phyloP scores from a whole-genome alignment of 2,888 invertebrate species.

The Zele albiditarsus region DNA sequence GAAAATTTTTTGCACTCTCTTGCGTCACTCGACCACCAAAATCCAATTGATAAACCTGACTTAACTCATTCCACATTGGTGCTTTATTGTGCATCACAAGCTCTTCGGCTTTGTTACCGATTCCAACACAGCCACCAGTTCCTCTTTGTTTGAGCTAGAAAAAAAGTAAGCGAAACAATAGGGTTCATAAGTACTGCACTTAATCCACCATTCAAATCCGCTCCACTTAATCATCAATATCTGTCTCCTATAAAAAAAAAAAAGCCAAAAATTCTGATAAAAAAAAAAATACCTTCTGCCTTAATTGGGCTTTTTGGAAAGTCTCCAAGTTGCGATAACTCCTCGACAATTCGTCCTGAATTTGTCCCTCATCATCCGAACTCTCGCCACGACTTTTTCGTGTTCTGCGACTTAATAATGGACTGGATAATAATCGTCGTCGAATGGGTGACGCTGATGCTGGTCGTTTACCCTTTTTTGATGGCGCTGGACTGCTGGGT shows the following conservation, averaged over 20 bases:
- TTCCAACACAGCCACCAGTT: constrained; percentile 47
- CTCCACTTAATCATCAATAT: background rate
- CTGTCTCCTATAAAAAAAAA: background rate
- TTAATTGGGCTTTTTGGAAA: constrained; percentile 92
- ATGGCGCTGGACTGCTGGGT: constrained; percentile 83
- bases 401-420: constrained; percentile 83
- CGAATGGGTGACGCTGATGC: constrained; percentile 87
- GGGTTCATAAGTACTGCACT: background rate
- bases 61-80: constrained; percentile 99
- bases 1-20: constrained; percentile 99
- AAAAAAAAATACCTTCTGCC: constrained; percentile 83
- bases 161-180: constrained; percentile 39
- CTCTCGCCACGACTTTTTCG: constrained; percentile 87
- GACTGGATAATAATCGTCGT: constrained; percentile 86
- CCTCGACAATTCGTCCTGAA: constrained; percentile 75
- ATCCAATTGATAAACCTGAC: constrained; percentile 98
- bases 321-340: constrained; percentile 91
- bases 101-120: constrained; percentile 74
- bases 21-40: constrained; percentile 99
- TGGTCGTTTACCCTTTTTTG: constrained; percentile 83
- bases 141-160: constrained; percentile 80
- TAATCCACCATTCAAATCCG: background rate
- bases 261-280: no score
- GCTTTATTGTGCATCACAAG: constrained; percentile 98
- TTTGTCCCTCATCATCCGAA: constrained; percentile 85